A percentile compares a stretch with the other conserved stretches of the same genome.
These are phyloP conservation scores for Agriotes lineatus DNA, from an alignment of 2,888 invertebrate species.

Conservation along the genomic window DNA sequence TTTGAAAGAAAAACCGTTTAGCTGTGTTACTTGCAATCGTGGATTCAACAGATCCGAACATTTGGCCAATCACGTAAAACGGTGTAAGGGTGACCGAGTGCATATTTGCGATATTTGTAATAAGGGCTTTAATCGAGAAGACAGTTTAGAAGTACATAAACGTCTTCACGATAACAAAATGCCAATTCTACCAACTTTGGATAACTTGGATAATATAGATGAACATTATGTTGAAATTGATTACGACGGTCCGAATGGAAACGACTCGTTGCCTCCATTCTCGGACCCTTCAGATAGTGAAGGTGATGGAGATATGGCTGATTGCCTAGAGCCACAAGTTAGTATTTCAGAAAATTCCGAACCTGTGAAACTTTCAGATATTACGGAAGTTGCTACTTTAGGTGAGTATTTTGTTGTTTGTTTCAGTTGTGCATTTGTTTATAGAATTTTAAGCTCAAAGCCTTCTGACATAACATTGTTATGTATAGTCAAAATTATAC, in stretches of 20 bases:
- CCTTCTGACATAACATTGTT: too few relatives aligned
- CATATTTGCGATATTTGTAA: slow-evolving; percentile 67
- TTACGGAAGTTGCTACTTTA: slow-evolving; percentile 33
- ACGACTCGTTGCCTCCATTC: slow-evolving; percentile 41
- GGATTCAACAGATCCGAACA: slow-evolving; percentile 65
- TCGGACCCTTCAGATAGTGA: slow-evolving; percentile 51
- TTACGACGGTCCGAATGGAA: slow-evolving; percentile 47
- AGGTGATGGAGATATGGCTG: slow-evolving; percentile 32
- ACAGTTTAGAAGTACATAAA: slow-evolving; percentile 63
- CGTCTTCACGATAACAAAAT: slow-evolving; percentile 60
- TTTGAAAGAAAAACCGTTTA: slow-evolving; percentile 63
- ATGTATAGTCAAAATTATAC: too few relatives aligned
- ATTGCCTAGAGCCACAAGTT: slow-evolving; percentile 60
- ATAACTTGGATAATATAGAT: slow-evolving; percentile 64
- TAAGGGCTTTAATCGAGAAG: slow-evolving; percentile 64
- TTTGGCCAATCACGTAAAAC: slow-evolving; percentile 60
- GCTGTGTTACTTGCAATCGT: slow-evolving; percentile 63
- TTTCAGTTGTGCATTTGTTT: too few relatives aligned
- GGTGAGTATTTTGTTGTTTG: slow-evolving; percentile 21
- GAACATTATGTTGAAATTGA: slow-evolving; percentile 63
- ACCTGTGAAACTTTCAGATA: slow-evolving; percentile 30
- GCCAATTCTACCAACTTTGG: slow-evolving; percentile 61
- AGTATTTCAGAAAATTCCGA: slow-evolving; percentile 53
- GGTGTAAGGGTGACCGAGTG: slow-evolving; percentile 65
- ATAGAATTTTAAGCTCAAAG: too few relatives aligned